Evolutionary conservation across 2,113 vertebrate species (phyloP).

Genomic region (Paracanthobrama guichenoti): DNA sequence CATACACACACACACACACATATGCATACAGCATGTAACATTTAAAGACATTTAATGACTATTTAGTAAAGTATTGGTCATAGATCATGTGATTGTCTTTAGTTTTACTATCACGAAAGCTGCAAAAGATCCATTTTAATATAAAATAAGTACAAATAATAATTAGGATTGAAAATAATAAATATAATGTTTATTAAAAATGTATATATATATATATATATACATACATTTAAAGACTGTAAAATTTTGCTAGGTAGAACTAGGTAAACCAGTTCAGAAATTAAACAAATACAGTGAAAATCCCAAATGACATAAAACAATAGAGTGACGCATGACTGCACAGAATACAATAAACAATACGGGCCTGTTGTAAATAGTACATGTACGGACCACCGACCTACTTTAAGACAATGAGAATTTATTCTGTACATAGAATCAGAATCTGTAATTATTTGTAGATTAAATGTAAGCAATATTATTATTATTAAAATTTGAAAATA

Average conservation of each 20-base stretch:
- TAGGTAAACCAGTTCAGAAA: not conserved
- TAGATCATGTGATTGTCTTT: not conserved
- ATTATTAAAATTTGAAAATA: not conserved
- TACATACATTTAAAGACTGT: not conserved
- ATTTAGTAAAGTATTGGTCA: not conserved
- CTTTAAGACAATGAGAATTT: constrained; percentile 24
- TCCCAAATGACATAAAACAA: constrained; percentile 17
- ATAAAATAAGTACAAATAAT: not conserved
- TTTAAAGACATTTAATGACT: not conserved
- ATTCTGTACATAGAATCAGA: not conserved
- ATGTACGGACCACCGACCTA: not conserved
- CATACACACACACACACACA: no score
- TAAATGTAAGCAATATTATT: constrained; percentile 23
- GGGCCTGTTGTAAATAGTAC: not conserved
- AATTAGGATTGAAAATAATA: not conserved
- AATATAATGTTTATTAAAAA: not conserved
- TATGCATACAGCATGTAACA: not conserved
- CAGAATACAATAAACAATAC: constrained; percentile 24
- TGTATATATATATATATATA: no score
- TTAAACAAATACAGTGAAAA: constrained; percentile 6
- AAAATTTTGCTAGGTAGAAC: not conserved
- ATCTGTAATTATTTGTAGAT: not conserved
- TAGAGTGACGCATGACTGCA: constrained; percentile 1
- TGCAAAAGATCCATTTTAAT: not conserved
- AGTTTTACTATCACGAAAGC: not conserved